Conservation (phyloP, 2,888 invertebrate species). For the Mythimna albipuncta region DNA sequence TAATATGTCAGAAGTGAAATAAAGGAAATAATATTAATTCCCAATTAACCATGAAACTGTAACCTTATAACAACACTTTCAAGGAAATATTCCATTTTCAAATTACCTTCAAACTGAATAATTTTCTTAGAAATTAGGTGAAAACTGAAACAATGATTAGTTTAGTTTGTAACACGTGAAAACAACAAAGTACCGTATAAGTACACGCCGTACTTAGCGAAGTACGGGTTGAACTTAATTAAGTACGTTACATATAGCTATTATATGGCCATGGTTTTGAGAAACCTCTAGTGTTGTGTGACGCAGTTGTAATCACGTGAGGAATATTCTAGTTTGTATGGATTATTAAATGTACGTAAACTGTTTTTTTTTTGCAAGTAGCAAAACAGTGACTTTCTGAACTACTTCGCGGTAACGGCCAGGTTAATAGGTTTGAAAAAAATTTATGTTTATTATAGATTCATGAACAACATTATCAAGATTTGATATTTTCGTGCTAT, state of each 20-base stretch:
- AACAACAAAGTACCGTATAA: conserved; percentile 9
- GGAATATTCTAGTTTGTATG: conserved; percentile 8
- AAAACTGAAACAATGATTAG: neutral
- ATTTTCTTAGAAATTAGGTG: conserved; percentile 13
- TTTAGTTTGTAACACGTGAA: conserved; percentile 34
- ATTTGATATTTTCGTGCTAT: no score
- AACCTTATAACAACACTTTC: neutral
- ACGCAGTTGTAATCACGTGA: conserved; percentile 39
- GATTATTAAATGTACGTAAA: neutral
- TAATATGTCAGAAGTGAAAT: no score
- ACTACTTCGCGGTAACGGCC: no score
- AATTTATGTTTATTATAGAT: no score
- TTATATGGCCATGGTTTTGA: neutral
- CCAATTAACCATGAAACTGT: no score
- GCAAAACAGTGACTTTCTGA: no score
- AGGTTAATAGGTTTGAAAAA: no score
- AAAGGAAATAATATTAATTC: no score
- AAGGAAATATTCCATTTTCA: conserved; percentile 27
- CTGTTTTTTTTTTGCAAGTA: no score
- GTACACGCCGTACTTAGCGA: conserved; percentile 1
- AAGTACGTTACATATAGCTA: conserved; percentile 1
- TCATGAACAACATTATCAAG: no score
- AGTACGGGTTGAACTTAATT: conserved; percentile 16
- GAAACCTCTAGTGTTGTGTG: conserved; percentile 34
- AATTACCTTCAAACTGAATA: conserved; percentile 4